A percentile compares a stretch with the other conserved stretches of the same genome.
Evolutionary conservation across 1,140 invertebrate genomes (phyloP).

Genomic region (Aporrectodea caliginosa): DNA sequence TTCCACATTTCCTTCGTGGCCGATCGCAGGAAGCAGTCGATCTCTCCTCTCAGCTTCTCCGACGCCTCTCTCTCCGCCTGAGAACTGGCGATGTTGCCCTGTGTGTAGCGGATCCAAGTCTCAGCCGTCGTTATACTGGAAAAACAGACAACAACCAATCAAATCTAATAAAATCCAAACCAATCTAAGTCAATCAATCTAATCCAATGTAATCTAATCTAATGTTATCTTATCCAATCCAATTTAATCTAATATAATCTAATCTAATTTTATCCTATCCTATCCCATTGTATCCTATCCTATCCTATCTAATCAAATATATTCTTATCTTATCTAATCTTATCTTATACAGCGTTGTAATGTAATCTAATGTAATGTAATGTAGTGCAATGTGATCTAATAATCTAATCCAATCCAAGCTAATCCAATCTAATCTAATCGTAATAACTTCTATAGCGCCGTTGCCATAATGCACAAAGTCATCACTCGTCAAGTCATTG

Average conservation of each 20-base stretch:
- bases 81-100: slow-evolving; percentile 74
- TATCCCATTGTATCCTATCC: background rate
- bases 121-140: slow-evolving; percentile 72
- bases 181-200: background rate
- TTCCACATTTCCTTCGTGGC: slow-evolving; percentile 84
- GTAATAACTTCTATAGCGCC: too few relatives aligned
- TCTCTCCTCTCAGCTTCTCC: slow-evolving; percentile 70
- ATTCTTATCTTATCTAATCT: background rate
- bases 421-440: too few relatives aligned
- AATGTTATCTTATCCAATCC: background rate
- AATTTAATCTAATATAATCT: background rate
- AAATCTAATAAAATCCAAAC: background rate
- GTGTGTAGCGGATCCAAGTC: slow-evolving; percentile 80
- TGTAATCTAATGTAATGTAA: background rate
- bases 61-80: slow-evolving; percentile 78
- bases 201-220: background rate
- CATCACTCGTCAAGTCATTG: too few relatives aligned
- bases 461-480: too few relatives aligned
- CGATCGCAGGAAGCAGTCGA: slow-evolving; percentile 75
- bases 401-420: too few relatives aligned
- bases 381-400: background rate
- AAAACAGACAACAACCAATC: slow-evolving; percentile 9
- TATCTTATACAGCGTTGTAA: background rate
- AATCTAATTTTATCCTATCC: background rate
- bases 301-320: background rate